Base-by-base conservation (phyloP, 1,140 invertebrate genomes). In the Drosophila mauritiana region DNA sequence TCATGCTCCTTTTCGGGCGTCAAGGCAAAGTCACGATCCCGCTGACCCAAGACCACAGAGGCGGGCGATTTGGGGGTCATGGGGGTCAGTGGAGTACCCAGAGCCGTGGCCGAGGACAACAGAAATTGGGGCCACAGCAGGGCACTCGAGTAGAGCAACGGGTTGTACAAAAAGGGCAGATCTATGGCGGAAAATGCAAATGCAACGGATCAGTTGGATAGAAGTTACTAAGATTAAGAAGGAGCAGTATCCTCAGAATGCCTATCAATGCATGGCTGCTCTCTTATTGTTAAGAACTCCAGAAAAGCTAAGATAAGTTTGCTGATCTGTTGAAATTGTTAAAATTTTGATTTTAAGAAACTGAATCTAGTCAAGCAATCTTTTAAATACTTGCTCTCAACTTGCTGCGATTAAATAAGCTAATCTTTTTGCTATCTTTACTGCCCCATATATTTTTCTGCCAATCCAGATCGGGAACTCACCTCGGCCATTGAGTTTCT, bases 1-100 rank as follows among this genome's bases (percentile, higher is more conserved):
- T 86, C 67, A 25, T 92, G 90, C 49, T 92, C 91, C 70, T 91
- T 92, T 52, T 92, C 91, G 1, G 91, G 91, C 1, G 91, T 92
- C 42, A 92, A 46, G 8, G 91, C 84, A 31, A 78, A 92, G 51
- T 92, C 91, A 13, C 91, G 79, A 73, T 75, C 82, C 10, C 83
- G 61, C 37, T 88, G 82, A 13, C 69, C 76, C 3, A 70, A 20
- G 37, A 68, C 63, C 10, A 91, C 57, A 12, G 78, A 82, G 20
- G 77, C 73, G 6, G 91, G 91, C 6, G 91, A 91, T 53, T 91
- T 86, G 25, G 89, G 91, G 10, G 89, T 91, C 68, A 83, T 83
- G 46, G 89, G 91, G 5, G 89, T 91, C 1, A 84, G 58, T 0
- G 91, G 91, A 1, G 91, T 91, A 12, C 80, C 85, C 34, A 92